A percentile compares a stretch with the other conserved stretches of the same genome.
These are phyloP conservation scores for Trachelus tabidus DNA, from an alignment of 2,888 invertebrate genomes.

Conservation along the genomic window DNA sequence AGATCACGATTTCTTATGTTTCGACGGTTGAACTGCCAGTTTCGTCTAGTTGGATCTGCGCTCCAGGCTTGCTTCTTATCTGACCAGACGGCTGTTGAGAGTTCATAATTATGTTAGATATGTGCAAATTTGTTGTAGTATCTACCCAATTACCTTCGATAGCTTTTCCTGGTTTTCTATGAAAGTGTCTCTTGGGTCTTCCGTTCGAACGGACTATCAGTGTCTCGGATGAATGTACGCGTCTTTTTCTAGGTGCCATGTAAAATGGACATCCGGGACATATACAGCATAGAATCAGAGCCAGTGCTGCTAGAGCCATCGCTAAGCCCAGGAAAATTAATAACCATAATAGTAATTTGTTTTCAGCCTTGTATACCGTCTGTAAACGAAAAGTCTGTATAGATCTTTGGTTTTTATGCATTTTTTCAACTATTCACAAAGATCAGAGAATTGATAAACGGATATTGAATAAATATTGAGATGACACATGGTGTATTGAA, in stretches of 20 bases:
- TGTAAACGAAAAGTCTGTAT: slow-evolving; percentile 51
- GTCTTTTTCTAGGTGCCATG: slow-evolving; percentile 73
- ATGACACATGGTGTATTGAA: no score
- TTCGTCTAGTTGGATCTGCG: slow-evolving; percentile 75
- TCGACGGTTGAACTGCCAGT: slow-evolving; percentile 81
- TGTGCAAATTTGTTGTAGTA: not conserved
- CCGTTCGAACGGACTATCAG: slow-evolving; percentile 51
- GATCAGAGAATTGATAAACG: not conserved
- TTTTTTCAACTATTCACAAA: not conserved
- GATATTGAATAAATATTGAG: no score
- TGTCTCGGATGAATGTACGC: slow-evolving; percentile 60
- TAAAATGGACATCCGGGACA: slow-evolving; percentile 88
- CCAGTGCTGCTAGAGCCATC: slow-evolving; percentile 77
- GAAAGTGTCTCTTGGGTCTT: slow-evolving; percentile 53
- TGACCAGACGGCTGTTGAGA: slow-evolving; percentile 73
- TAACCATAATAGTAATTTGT: slow-evolving; percentile 80
- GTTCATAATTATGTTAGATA: not conserved
- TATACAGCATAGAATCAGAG: slow-evolving; percentile 83
- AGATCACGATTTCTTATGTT: slow-evolving; percentile 63
- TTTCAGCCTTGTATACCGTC: slow-evolving; percentile 80
- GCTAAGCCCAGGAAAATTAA: slow-evolving; percentile 81
- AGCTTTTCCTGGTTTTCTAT: slow-evolving; percentile 41
- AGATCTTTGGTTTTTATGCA: not conserved
- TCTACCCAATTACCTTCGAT: slow-evolving; percentile 36
- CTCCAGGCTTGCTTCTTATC: slow-evolving; percentile 88